Conservation (phyloP, 2,113 vertebrate species). For the Cryptomyrus ogoouensis region DNA sequence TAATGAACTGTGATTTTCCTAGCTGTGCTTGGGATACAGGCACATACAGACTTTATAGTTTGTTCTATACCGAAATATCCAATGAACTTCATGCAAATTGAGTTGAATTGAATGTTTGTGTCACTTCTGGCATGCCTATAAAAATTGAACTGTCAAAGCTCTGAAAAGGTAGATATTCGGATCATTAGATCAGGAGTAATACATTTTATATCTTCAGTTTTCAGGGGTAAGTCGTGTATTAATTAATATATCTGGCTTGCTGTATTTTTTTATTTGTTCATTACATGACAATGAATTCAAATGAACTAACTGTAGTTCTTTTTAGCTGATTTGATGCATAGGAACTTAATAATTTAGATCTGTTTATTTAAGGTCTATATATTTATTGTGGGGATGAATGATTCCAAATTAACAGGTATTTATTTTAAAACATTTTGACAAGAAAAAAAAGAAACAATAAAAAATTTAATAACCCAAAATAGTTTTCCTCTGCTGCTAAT, state of each 20-base stretch:
- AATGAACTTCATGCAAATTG: no score
- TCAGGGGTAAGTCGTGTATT: not conserved
- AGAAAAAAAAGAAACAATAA: not conserved
- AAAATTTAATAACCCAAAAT: not conserved
- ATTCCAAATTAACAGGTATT: not conserved
- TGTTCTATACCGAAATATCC: not conserved
- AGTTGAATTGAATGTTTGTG: no score
- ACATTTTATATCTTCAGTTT: not conserved
- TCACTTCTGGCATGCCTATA: not conserved
- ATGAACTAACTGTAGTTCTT: not conserved
- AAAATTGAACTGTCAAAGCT: not conserved
- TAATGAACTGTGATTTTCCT: not conserved
- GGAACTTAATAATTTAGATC: no score
- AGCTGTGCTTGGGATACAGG: not conserved
- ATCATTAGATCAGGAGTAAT: not conserved
- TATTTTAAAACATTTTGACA: not conserved
- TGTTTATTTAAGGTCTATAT: no score
- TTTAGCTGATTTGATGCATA: not conserved
- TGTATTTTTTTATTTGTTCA: not conserved
- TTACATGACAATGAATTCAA: not conserved
- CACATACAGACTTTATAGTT: not conserved
- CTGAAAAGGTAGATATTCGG: not conserved
- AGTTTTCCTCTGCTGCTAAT: not conserved
- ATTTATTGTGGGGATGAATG: no score
- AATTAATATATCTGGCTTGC: not conserved